These are phyloP conservation scores for Callosobruchus maculatus DNA, from an alignment of 2,888 invertebrate genomes.

Conservation along the genomic window DNA sequence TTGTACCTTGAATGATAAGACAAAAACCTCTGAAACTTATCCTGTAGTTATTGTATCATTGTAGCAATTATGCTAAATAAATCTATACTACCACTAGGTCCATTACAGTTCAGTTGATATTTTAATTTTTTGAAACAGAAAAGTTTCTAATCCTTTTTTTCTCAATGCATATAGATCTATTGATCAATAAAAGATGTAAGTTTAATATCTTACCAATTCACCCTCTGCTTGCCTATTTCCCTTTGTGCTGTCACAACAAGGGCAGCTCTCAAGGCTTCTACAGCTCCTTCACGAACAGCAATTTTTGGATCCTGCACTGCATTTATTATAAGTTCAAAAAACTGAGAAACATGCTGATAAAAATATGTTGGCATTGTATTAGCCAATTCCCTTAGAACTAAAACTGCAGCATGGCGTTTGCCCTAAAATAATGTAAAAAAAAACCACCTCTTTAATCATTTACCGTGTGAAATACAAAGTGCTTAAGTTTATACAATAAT, in stretches of 20 bases:
- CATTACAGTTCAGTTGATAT: too few species aligned
- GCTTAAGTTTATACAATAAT: too few species aligned
- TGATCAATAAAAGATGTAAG: too few species aligned
- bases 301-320: constrained; percentile 90
- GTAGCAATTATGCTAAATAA: too few species aligned
- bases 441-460: neutral
- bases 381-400: constrained; percentile 89
- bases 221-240: constrained; percentile 85
- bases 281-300: constrained; percentile 87
- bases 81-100: too few species aligned
- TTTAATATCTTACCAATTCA: constrained; percentile 72
- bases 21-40: too few species aligned
- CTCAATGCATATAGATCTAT: too few species aligned
- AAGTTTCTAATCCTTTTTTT: too few species aligned
- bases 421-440: constrained; percentile 50
- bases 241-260: constrained; percentile 92
- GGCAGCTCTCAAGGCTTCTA: constrained; percentile 91
- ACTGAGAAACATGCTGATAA: constrained; percentile 89
- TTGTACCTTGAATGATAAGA: constrained; percentile 58
- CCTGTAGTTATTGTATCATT: too few species aligned
- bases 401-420: constrained; percentile 86
- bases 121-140: too few species aligned
- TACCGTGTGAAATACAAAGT: too few species aligned
- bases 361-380: constrained; percentile 96
- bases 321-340: constrained; percentile 90